Evolutionary conservation across 1,140 invertebrate genomes (phyloP), one percentile per base, ranked within the genome.

Genomic region (Platyura marginata): DNA sequence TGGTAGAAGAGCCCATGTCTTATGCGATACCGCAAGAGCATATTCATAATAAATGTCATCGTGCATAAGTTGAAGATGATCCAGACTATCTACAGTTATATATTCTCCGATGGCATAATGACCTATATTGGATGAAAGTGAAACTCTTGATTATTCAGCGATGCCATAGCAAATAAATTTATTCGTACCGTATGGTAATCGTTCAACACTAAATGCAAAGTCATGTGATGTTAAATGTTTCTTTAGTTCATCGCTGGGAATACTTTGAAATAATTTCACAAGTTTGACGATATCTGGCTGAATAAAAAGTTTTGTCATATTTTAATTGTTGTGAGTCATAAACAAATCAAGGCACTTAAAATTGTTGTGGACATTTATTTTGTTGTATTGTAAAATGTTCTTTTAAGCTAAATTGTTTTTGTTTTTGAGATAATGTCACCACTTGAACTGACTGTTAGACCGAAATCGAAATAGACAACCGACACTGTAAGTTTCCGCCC

Each of bases 1-100:
- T 11, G 44, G 44, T 15, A 53, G 40, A 11, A 66, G 64, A 1
- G 64, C 56, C 10, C 69, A 71, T 54, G 61, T 71, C 50, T 72
- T 73, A n/a, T 64, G 56, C 44, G 65, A 44, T 68, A 71, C 70
- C 9, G 67, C 48, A 15, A 71, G 62, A 49, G 66, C 68, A 38
- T 69, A 59, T 47, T 71, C 70, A 52, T 63, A 72, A 47, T 72
- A 72, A 43, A 72, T 62, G 51, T 72, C 65, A 47, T 71, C 61
- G 23, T 58, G 46, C 67, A 74, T 71, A 25, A 70, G 46, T 37
- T 64, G 64, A 39, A 65, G 62, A 45, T 66, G 56, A 29, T 58
- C 47, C 3, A 68, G 55, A 5, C 62, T 61, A 41, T 71, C 63
- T 44, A 66, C 58, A 3, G 63, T 64, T 36, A 73, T 64, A 45